Evolutionary conservation across 2,113 vertebrate species (phyloP), one percentile per base, ranked within the genome.

Genomic region (Nyctereutes procyonoides): DNA sequence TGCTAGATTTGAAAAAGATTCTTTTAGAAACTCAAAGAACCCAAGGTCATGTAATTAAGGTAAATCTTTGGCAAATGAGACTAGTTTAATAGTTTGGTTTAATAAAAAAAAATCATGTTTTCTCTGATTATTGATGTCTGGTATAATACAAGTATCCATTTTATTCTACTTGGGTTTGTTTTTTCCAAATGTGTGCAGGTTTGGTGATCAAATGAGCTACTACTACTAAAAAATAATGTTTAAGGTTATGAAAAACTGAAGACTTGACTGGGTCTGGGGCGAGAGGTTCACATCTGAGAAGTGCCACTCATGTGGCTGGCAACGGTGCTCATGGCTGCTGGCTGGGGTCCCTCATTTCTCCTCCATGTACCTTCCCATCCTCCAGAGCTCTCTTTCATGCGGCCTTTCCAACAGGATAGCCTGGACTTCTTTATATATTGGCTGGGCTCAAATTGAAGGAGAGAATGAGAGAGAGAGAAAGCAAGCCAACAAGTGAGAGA

Each of bases 161-260:
- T 82, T 58, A 86, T 56, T 88, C 17, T 62, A 63, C 8, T 19
- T 65, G 51, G 69, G n/a, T 15, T 48, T 43, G 7, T 13, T 8
- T 90, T 65, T 67, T 9, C 30, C 71, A 51, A 90, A 90, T 32
- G 30, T 58, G 58, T 77, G 8, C 10, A 85, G 48, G 51, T 90
- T 93, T 77, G 35, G 13, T 79, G 22, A 90, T 38, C n/a, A 69
- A 58, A 90, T 48, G 85, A 95, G 5, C 28, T 48, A 43, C 22
- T 76, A 48, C 2, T 81, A 6, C n/a, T 83, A 19, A 22, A 43
- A 65, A 15, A 22, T 71, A 94, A 80, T 87, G 51, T 60, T 93
- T 56, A 71, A 90, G n/a, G 90, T 94, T 63, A 26, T 26, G n/a
- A 63, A 89, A 89, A 95, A 69, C 56, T 76, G 71, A 76, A 76